A percentile compares a stretch with the other conserved stretches of the same genome.
phyloP scores from a whole-genome alignment of 2,888 invertebrate species.

The Rhodophaea formosa region DNA sequence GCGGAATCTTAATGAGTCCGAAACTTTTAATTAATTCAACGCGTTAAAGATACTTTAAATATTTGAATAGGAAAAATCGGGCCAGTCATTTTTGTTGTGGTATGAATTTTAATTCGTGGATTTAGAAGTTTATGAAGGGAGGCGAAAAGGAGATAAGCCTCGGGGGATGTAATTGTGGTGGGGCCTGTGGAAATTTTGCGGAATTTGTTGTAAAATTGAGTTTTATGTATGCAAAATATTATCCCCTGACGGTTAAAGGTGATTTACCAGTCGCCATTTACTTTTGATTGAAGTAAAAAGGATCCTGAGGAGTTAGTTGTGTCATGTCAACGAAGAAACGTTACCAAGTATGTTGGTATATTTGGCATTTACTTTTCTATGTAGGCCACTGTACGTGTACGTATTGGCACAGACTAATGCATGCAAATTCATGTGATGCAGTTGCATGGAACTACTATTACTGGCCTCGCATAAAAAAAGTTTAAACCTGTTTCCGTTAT shows the following conservation, averaged over 20 bases:
- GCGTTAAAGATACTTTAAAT: slow-evolving; percentile 53
- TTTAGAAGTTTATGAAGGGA: slow-evolving; percentile 17
- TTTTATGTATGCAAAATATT: not conserved
- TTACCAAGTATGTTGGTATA: too few relatives aligned
- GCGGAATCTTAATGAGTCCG: slow-evolving; percentile 58
- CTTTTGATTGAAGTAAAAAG: too few relatives aligned
- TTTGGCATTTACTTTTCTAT: too few relatives aligned
- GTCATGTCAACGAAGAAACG: too few relatives aligned
- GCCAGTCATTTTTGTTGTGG: slow-evolving; percentile 39
- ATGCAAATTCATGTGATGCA: too few relatives aligned
- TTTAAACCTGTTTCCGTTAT: too few relatives aligned
- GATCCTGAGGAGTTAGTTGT: too few relatives aligned
- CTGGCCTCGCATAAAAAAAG: too few relatives aligned
- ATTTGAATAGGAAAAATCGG: slow-evolving; percentile 52
- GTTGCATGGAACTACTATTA: too few relatives aligned
- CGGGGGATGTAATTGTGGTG: slow-evolving; percentile 10
- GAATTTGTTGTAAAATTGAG: slow-evolving; percentile 2
- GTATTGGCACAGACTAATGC: too few relatives aligned
- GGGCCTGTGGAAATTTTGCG: slow-evolving; percentile 3
- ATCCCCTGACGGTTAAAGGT: slow-evolving; percentile 1
- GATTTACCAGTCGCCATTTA: not conserved
- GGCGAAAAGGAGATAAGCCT: slow-evolving; percentile 16
- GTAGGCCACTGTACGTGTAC: too few relatives aligned
- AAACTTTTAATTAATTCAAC: slow-evolving; percentile 70
- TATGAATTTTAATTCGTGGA: slow-evolving; percentile 31